Base-by-base conservation (phyloP, 2,888 invertebrate genomes). In the Allophyes oxyacanthae region DNA sequence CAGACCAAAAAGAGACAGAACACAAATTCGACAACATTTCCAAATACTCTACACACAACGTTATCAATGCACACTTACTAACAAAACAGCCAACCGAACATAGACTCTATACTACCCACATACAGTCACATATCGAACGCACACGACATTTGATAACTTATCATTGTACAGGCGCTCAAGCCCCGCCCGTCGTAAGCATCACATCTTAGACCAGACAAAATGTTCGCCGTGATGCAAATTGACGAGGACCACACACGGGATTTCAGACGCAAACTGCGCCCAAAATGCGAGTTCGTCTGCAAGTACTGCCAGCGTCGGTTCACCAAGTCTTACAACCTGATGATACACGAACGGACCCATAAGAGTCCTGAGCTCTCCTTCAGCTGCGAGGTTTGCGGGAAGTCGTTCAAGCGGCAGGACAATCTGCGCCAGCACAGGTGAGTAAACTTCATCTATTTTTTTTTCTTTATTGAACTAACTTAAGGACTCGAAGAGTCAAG, bases 301-400 rank as follows among this genome's bases (percentile, higher is more conserved):
- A 98, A 98, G 94, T 99, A 97, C 95, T 99, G 99, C 95, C 98
- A 98, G 92, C 96, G 99, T 86, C 96, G 99, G 91, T 99, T 99
- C 95, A 99, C 98, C 87, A 99, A 99, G 95, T 97, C 98, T 77
- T 99, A 99, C 95, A 99, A 99, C 94, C 95, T 99, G 89, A 97
- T 99, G 96, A 99, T 99, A 84, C 99, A 99, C 95, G 99, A 99
- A 92, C 96, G 99, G 91, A 99, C 99, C 82, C 99, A 99, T 95
- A 98, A 98, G 92, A 98, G 99, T 89, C 97, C 97, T 68, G 99
- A 99, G 94, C 95, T 99, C 84, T 98, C 99, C 55, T 99, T 98
- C 94, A 97, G 98, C 83, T 99, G 99, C 95, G 99, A 99, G 92
- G 98, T 99, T 79, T 99, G 99, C 94, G 98, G 98, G 85, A 99